Percentiles rank a stretch among this genome's conserved stretches.
Conservation (phyloP, 1,140 invertebrate species). For the Alviniconcha marisindica region DNA sequence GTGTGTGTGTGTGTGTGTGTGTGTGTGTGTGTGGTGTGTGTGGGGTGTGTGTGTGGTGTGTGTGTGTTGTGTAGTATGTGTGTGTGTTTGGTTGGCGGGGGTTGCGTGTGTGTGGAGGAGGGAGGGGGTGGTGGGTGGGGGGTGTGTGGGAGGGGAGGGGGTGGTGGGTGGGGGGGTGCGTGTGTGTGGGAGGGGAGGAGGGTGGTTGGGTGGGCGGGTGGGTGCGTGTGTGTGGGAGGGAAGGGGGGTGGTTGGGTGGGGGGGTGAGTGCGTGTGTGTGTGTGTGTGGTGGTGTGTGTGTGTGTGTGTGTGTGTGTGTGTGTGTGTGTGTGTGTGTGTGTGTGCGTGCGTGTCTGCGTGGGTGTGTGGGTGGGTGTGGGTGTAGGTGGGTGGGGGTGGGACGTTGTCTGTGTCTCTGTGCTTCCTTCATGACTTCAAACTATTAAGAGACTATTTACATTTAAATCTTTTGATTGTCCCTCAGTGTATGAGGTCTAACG, state of each 20-base stretch:
- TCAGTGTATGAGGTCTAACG: too few species aligned
- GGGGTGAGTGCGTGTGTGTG: slow-evolving; percentile 1
- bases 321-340: too few species aligned
- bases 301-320: background rate
- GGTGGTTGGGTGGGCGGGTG: background rate
- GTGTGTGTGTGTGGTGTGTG: background rate
- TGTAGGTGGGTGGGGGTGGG: too few species aligned
- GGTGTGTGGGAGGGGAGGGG: background rate
- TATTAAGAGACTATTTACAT: too few species aligned
- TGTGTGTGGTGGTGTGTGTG: slow-evolving; percentile 1
- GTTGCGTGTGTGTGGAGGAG: background rate
- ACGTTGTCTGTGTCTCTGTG: too few species aligned
- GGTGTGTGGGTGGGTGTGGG: too few species aligned
- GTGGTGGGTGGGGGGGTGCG: too few species aligned
- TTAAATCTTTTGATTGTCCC: too few species aligned
- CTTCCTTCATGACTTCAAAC: too few species aligned
- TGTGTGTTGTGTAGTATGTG: too few species aligned
- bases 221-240: background rate
- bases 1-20: background rate
- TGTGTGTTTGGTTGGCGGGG: background rate
- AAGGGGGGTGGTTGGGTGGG: background rate
- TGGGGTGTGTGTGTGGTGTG: background rate
- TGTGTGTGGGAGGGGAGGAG: too few species aligned
- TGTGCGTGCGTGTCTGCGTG: too few species aligned
- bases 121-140: background rate